Evolutionary conservation across 2,888 invertebrate genomes (phyloP).

Genomic region (Orthosia gracilis): DNA sequence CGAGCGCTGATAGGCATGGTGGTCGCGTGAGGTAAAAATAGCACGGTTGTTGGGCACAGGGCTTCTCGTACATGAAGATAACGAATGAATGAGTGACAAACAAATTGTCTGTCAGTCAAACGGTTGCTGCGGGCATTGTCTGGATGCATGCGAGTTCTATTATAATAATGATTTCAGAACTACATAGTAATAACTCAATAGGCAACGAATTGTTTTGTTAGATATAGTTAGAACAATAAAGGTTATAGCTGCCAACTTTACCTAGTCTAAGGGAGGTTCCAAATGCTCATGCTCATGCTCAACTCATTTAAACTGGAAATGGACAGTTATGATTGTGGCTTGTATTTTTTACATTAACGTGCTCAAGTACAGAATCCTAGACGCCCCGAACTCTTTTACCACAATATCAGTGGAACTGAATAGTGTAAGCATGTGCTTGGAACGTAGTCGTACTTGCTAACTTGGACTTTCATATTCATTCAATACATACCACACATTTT

Average conservation of each 20-base stretch:
- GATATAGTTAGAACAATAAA: not conserved
- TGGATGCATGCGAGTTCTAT: constrained; percentile 60
- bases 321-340: too few species aligned
- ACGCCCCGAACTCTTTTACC: too few species aligned
- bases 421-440: too few species aligned
- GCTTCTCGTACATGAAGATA: constrained; percentile 54
- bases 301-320: too few species aligned
- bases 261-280: too few species aligned
- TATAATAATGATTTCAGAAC: constrained; percentile 63
- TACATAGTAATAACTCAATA: constrained; percentile 52
- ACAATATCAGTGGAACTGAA: too few species aligned
- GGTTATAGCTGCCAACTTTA: not conserved
- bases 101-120: constrained; percentile 77
- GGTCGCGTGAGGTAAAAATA: constrained; percentile 62
- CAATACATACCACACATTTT: too few species aligned
- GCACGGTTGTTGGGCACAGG: constrained; percentile 76
- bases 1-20: constrained; percentile 47
- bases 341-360: too few species aligned
- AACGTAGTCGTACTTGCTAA: too few species aligned
- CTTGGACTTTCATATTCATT: too few species aligned
- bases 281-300: too few species aligned
- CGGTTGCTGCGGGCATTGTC: constrained; percentile 61
- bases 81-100: constrained; percentile 76
- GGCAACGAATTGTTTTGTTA: constrained; percentile 27
- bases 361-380: too few species aligned